Base-by-base conservation (phyloP, 2,888 invertebrate species). In the Microctonus hyperodae region DNA sequence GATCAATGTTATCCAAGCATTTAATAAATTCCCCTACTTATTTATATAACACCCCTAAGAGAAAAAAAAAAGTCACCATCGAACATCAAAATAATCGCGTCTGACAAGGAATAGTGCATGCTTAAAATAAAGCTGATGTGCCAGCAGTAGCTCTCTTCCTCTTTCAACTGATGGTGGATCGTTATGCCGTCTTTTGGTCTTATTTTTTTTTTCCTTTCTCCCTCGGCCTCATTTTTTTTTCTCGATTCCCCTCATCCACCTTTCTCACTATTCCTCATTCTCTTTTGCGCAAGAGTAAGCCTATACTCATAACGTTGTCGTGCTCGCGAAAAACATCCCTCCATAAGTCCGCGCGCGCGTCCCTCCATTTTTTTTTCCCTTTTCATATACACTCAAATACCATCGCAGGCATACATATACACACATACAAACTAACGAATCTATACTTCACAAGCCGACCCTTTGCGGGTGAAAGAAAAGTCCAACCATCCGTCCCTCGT, bases 251-350 rank as follows among this genome's bases (percentile, higher is more conserved):
- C 25, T 16, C 16, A 25, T 31, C 51, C 28, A 33, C 35, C 40
- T 31, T 57, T 61, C n/a, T n/a, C n/a, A 11, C 25, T n/a, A 4
- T 51, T 51, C 7, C 28, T 40, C 22, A 23, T 55, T 55, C 31
- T 25, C 23, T 51, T 28, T 25, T 31, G 33, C 37, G 51, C 53
- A 16, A 62, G 25, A 53, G 62, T 53, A 35, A 62, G 25, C 51
- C 53, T 25, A 55, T 40, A 40, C 53, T 53, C n/a, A 16, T 28
- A 22, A 33, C 44, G 40, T 56, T 48, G 63, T 56, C 63, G 40
- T 51, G 57, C 40, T 25, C 51, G 58, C 64, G 56, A 68, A 60
- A 68, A 64, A 60, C 51, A 60, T 23, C 33, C 31, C 56, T 35
- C 23, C 13, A 28, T 20, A 28, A 13, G 25, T 44, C 40, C 25